A percentile compares a stretch with the other conserved stretches of the same genome.
phyloP scores from a whole-genome alignment of 2,888 invertebrate species.

The Aelia acuminata region DNA sequence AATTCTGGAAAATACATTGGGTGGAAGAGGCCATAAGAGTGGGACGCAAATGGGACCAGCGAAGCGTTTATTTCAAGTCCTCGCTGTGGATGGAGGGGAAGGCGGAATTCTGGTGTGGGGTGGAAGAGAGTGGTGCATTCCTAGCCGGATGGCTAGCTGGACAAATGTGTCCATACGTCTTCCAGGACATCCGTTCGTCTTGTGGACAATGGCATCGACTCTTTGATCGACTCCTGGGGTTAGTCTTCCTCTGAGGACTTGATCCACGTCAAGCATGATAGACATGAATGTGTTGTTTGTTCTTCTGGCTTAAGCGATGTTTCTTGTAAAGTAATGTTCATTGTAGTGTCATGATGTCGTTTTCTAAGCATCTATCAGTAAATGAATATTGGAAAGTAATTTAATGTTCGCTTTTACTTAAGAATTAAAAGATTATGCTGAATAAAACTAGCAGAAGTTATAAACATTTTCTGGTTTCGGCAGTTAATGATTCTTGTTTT shows the following conservation, averaged over 20 bases:
- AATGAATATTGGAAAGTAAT: too few species aligned
- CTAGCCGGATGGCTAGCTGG: constrained; percentile 24
- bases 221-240: constrained; percentile 22
- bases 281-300: background rate
- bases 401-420: too few species aligned
- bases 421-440: too few species aligned
- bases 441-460: too few species aligned
- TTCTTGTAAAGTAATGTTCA: background rate
- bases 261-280: background rate
- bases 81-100: background rate
- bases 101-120: constrained; percentile 32
- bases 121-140: constrained; percentile 36
- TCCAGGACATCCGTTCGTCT: constrained; percentile 23
- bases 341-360: background rate
- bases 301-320: background rate
- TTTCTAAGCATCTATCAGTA: too few species aligned
- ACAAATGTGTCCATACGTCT: constrained; percentile 46
- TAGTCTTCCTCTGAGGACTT: background rate
- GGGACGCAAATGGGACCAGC: constrained; percentile 42
- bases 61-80: constrained; percentile 46
- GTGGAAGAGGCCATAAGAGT: constrained; percentile 45
- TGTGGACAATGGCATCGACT: constrained; percentile 41
- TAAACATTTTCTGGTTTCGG: too few species aligned
- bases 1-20: constrained; percentile 44
- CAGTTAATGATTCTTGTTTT: too few species aligned